Evolutionary conservation across 2,797 vertebrate species (phyloP).

Genomic region (Leptodactylus fallax): DNA sequence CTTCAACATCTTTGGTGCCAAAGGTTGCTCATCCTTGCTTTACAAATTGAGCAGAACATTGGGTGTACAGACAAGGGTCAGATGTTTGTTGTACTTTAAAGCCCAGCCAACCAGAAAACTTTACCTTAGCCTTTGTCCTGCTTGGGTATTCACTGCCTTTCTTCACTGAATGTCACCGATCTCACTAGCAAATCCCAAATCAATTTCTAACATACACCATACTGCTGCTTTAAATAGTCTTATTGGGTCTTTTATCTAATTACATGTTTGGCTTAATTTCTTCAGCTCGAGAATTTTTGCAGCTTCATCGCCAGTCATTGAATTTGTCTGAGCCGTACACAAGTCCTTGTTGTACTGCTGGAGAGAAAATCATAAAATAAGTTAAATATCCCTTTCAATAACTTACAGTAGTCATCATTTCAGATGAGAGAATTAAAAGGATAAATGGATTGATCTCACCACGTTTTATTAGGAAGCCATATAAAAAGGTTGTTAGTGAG

Average conservation of each 20-base stretch:
- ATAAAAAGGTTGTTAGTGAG: slow-evolving; percentile 54
- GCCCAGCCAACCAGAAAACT: slow-evolving; percentile 40
- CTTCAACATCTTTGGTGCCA: slow-evolving; percentile 42
- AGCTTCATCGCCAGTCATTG: slow-evolving; percentile 9
- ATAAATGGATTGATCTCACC: slow-evolving; percentile 52
- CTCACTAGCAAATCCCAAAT: slow-evolving; percentile 25
- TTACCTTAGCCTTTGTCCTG: slow-evolving; percentile 13
- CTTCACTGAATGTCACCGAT: not conserved
- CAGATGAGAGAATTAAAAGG: slow-evolving; percentile 55
- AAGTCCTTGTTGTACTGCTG: slow-evolving; percentile 34
- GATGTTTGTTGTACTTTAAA: slow-evolving; percentile 50
- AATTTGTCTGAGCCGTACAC: slow-evolving; percentile 6
- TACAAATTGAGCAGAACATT: slow-evolving; percentile 52
- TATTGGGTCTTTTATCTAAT: slow-evolving; percentile 16
- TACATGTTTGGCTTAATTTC: slow-evolving; percentile 8
- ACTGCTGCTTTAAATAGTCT: not conserved
- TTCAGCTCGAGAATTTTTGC: not conserved
- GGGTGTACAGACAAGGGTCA: slow-evolving; percentile 41
- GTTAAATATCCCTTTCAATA: slow-evolving; percentile 44
- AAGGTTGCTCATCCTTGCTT: slow-evolving; percentile 55
- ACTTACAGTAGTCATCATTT: slow-evolving; percentile 54
- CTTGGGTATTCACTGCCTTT: not conserved
- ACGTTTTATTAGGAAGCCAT: slow-evolving; percentile 51
- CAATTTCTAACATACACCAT: not conserved
- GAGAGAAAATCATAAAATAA: slow-evolving; percentile 43